A percentile compares a stretch with the other conserved stretches of the same genome.
phyloP scores from a whole-genome alignment of 2,888 invertebrate genomes.

The Neelides folsomi region DNA sequence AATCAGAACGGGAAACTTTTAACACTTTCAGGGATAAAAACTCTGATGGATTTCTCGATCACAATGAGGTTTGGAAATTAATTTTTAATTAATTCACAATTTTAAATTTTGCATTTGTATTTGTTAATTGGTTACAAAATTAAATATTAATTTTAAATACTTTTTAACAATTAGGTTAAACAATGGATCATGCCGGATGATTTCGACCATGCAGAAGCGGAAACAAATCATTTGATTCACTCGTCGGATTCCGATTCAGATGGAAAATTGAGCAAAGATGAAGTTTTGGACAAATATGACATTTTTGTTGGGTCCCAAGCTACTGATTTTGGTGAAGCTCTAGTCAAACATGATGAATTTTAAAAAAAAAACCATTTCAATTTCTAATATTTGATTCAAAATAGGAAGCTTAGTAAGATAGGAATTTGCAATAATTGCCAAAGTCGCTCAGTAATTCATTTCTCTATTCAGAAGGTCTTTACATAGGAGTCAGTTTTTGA shows the following conservation, averaged over 20 bases:
- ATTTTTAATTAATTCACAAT: neutral
- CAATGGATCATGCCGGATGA: slow-evolving; percentile 91
- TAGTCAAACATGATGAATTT: slow-evolving; percentile 90
- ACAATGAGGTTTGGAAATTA: slow-evolving; percentile 54
- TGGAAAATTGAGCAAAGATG: slow-evolving; percentile 71
- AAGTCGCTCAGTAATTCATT: too few relatives aligned
- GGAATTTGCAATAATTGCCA: too few relatives aligned
- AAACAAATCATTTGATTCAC: slow-evolving; percentile 85
- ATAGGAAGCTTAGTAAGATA: too few relatives aligned
- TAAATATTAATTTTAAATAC: slow-evolving; percentile 7
- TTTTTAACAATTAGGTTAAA: slow-evolving; percentile 44
- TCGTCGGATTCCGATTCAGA: slow-evolving; percentile 88
- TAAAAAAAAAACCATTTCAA: too few relatives aligned
- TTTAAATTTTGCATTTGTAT: neutral
- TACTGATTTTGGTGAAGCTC: slow-evolving; percentile 94
- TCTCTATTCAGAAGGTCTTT: too few relatives aligned
- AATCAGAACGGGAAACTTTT: slow-evolving; percentile 85
- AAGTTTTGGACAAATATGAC: slow-evolving; percentile 89
- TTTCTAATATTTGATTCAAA: too few relatives aligned
- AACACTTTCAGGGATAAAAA: slow-evolving; percentile 64
- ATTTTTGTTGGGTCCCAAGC: slow-evolving; percentile 97
- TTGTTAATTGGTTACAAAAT: neutral
- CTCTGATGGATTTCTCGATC: slow-evolving; percentile 71
- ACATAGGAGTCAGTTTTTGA: too few relatives aligned
- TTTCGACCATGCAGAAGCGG: slow-evolving; percentile 94